Percentiles rank a stretch among this genome's conserved stretches.
Evolutionary conservation across 2,797 vertebrate species (phyloP).

Genomic region (Jordanella pulchra): DNA sequence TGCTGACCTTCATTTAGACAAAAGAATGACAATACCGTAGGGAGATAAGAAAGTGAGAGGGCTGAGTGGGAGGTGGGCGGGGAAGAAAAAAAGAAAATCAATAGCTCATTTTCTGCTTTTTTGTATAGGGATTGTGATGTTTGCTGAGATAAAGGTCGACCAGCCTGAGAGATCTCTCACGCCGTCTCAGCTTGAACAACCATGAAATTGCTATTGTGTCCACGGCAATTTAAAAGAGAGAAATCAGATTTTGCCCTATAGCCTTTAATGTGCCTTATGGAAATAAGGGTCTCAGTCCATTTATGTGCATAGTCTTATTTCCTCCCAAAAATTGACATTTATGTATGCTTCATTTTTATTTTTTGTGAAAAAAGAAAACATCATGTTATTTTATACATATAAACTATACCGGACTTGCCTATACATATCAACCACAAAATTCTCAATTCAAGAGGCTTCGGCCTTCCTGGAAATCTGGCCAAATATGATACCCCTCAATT

Average conservation of each 20-base stretch:
- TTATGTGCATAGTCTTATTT: slow-evolving; percentile 20
- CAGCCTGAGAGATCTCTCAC: slow-evolving; percentile 77
- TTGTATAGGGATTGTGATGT: slow-evolving; percentile 92
- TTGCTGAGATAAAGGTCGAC: slow-evolving; percentile 90
- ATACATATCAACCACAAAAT: background rate
- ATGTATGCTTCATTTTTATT: background rate
- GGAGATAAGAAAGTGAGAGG: slow-evolving; percentile 75
- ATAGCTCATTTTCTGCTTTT: slow-evolving; percentile 94
- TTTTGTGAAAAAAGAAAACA: background rate
- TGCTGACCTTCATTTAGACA: slow-evolving; percentile 94
- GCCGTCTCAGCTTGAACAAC: slow-evolving; percentile 77
- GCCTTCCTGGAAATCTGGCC: background rate
- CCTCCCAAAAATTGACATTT: background rate
- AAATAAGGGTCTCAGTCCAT: slow-evolving; percentile 30
- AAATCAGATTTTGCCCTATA: slow-evolving; percentile 50
- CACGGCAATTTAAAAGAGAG: slow-evolving; percentile 60
- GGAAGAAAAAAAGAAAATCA: slow-evolving; percentile 84
- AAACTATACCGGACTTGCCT: background rate
- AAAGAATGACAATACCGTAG: slow-evolving; percentile 88
- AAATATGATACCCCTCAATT: background rate
- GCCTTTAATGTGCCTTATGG: slow-evolving; percentile 44
- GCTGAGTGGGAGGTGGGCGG: slow-evolving; percentile 7
- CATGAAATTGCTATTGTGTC: slow-evolving; percentile 79
- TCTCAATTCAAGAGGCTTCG: background rate
- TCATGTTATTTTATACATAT: background rate